These are phyloP conservation scores for Epicampocera succincta DNA, from an alignment of 2,888 invertebrate genomes.

Conservation along the genomic window DNA sequence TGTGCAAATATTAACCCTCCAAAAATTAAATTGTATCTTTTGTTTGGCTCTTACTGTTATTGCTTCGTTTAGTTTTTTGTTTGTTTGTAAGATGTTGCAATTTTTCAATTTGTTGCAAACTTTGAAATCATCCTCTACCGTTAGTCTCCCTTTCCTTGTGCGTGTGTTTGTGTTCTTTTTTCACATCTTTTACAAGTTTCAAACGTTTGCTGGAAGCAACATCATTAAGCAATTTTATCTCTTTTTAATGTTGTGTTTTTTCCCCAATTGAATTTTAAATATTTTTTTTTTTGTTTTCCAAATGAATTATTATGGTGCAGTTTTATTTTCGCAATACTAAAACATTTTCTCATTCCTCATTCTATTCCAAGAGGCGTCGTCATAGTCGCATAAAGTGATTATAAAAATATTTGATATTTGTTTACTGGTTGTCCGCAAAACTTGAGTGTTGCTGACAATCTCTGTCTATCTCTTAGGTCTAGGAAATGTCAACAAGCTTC, in stretches of 20 bases:
- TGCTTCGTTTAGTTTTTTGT: conserved; percentile 23
- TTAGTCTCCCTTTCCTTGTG: not conserved
- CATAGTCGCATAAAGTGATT: no score
- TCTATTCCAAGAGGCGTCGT: no score
- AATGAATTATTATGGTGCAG: conserved; percentile 58
- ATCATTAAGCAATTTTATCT: conserved; percentile 20
- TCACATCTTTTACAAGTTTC: not conserved
- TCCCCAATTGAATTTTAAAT: conserved; percentile 34
- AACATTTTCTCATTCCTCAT: no score
- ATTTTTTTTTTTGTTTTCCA: conserved; percentile 22
- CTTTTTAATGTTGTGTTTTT: conserved; percentile 56
- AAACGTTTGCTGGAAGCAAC: not conserved
- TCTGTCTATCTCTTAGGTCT: no score
- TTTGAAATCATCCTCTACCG: conserved; percentile 41
- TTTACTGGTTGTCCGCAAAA: no score
- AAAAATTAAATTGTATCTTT: conserved; percentile 47
- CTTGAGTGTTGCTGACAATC: no score
- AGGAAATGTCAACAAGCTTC: no score
- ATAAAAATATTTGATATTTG: not conserved
- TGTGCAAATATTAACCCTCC: conserved; percentile 36
- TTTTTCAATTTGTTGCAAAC: conserved; percentile 52
- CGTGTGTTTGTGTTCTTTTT: not conserved
- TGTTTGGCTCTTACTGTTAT: conserved; percentile 66
- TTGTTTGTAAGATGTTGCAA: no score
- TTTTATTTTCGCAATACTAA: conserved; percentile 50